phyloP scores from a whole-genome alignment of 2,113 vertebrate genomes.

The Saimiri boliviensis region DNA sequence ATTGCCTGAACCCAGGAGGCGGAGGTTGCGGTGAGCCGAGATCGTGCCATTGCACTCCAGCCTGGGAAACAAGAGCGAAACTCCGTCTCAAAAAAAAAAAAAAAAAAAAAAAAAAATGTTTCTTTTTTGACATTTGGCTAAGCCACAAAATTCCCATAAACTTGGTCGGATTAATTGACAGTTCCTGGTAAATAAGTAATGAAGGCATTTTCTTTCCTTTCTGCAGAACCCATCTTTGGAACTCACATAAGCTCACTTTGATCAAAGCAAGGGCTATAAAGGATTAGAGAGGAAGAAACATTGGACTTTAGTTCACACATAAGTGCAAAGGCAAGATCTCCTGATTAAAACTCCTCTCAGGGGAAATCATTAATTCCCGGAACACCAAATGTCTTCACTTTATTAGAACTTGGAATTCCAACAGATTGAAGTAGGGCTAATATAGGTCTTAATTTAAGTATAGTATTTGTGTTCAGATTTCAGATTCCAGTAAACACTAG shows the following conservation, averaged over 20 bases:
- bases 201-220: neutral
- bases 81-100: no score
- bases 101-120: no score
- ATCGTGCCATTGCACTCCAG: no score
- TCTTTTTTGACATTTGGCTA: neutral
- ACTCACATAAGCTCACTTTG: slow-evolving; percentile 51
- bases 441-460: neutral
- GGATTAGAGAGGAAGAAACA: neutral
- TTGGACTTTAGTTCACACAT: slow-evolving; percentile 38
- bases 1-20: no score
- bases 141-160: neutral
- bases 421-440: neutral
- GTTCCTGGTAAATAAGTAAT: neutral
- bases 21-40: no score
- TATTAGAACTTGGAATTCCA: neutral
- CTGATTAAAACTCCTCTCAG: neutral
- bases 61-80: no score
- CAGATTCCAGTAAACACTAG: neutral
- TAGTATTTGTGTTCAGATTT: neutral
- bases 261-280: slow-evolving; percentile 42
- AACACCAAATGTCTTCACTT: neutral
- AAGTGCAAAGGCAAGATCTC: neutral
- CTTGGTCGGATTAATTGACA: neutral
- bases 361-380: slow-evolving; percentile 2
- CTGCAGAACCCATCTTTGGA: neutral